A percentile compares a stretch with the other conserved stretches of the same genome.
Conservation (phyloP, 1,140 invertebrate genomes). For the Calliphora vicina region DNA sequence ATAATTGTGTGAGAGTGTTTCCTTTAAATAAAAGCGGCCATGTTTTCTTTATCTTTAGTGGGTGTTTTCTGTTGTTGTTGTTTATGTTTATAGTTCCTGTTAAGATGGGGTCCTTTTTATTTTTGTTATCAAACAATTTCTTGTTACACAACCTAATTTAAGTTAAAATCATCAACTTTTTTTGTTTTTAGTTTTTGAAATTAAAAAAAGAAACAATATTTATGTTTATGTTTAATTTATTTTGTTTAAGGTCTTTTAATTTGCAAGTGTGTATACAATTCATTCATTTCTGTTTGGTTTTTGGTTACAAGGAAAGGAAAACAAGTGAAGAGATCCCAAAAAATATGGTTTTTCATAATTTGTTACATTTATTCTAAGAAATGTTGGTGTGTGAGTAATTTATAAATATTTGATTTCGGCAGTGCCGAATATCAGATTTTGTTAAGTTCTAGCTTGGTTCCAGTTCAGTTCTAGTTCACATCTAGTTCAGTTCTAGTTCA, state of each 20-base stretch:
- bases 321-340: slow-evolving; percentile 16
- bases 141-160: slow-evolving; percentile 33
- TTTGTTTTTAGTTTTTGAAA: not conserved
- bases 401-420: too few relatives aligned
- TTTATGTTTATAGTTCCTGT: not conserved
- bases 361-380: not conserved
- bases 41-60: slow-evolving; percentile 18
- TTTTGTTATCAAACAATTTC: slow-evolving; percentile 21
- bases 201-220: not conserved
- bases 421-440: too few relatives aligned
- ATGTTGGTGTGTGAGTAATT: too few relatives aligned
- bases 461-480: too few relatives aligned
- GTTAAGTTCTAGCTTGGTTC: too few relatives aligned
- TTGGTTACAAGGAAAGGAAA: not conserved
- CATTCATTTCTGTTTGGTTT: not conserved
- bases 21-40: slow-evolving; percentile 16
- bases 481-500: too few relatives aligned
- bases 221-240: too few relatives aligned
- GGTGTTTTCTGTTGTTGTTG: not conserved
- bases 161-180: not conserved
- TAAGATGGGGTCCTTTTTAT: not conserved
- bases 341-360: slow-evolving; percentile 29
- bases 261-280: not conserved
- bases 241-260: not conserved
- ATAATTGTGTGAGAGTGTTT: not conserved